Evolutionary conservation across 2,113 vertebrate genomes (phyloP), one percentile per base, ranked within the genome.

Genomic region (Grammomys dolichurus): DNA sequence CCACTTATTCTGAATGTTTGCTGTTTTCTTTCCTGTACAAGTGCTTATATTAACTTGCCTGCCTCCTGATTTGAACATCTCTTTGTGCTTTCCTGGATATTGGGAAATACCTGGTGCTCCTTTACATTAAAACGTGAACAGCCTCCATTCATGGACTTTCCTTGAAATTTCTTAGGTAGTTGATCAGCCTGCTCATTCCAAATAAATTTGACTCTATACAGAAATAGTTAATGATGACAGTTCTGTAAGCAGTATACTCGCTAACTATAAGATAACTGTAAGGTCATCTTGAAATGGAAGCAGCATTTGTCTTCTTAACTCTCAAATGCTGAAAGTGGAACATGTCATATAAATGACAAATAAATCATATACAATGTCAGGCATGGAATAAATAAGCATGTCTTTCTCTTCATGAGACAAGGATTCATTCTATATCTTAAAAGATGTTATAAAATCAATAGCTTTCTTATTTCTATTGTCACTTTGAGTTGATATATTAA

Each of bases 381-480:
- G 43, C 93, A 90, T 96, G 65, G 98, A 98, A 94, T 96, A 94
- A 91, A 90, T 46, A 60, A 97, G 86, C 76, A 89, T 46, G 43
- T 95, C 90, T 94, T 87, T 97, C 97, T 97, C 96, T 92, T 96
- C 92, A 92, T 77, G 82, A 96, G 89, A 96, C 96, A 96, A 91
- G 54, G 92, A 98, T 97, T 84, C 94, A 96, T 97, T 97, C 82
- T 89, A 72, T 88, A 96, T 92, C 97, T 87, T 94, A 97, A 97
- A 97, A 26, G 16, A 96, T 95, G 93, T 91, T 93, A 5, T 97
- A 90, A 98, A 97, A 98, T 97, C 97, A 98, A 97, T 98, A 96
- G 0, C 69, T 97, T 95, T 92, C 91, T 97, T 98, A 95, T 95
- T 97, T 97, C 89, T 96, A 54, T 91, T 97, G 97, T 98, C 95